Evolutionary conservation across 2,888 invertebrate genomes (phyloP).

Genomic region (Halictus ligatus): DNA sequence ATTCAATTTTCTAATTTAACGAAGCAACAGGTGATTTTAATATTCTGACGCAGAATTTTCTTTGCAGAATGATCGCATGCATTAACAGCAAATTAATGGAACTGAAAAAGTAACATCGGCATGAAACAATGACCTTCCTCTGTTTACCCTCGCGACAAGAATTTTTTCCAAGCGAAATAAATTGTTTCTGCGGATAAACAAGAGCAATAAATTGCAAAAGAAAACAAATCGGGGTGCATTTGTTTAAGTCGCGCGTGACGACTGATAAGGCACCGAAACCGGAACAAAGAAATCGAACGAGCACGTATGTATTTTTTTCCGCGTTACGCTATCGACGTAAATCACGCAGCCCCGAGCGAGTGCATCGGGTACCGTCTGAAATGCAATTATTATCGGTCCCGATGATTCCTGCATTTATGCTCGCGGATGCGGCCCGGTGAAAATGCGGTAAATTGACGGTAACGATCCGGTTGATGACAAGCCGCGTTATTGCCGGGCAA

Average conservation of each 20-base stretch:
- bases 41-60: too few species aligned
- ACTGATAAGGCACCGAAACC: conserved; percentile 9
- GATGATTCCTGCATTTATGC: conserved; percentile 52
- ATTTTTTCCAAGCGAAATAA: neutral
- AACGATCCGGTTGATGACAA: conserved; percentile 64
- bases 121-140: too few species aligned
- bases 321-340: neutral
- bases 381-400: conserved; percentile 51
- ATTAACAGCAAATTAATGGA: too few species aligned
- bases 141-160: neutral
- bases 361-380: conserved; percentile 35
- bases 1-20: too few species aligned
- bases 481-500: conserved; percentile 41
- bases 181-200: neutral
- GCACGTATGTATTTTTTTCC: neutral
- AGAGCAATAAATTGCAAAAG: neutral
- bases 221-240: neutral
- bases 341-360: neutral
- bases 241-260: neutral
- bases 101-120: too few species aligned
- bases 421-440: conserved; percentile 50
- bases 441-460: conserved; percentile 66
- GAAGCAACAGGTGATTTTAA: too few species aligned
- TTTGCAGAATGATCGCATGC: too few species aligned
- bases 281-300: conserved; percentile 1